Percentiles rank a stretch among this genome's conserved stretches.
phyloP scores from a whole-genome alignment of 2,797 vertebrate genomes.

The Telmatherina bonti region DNA sequence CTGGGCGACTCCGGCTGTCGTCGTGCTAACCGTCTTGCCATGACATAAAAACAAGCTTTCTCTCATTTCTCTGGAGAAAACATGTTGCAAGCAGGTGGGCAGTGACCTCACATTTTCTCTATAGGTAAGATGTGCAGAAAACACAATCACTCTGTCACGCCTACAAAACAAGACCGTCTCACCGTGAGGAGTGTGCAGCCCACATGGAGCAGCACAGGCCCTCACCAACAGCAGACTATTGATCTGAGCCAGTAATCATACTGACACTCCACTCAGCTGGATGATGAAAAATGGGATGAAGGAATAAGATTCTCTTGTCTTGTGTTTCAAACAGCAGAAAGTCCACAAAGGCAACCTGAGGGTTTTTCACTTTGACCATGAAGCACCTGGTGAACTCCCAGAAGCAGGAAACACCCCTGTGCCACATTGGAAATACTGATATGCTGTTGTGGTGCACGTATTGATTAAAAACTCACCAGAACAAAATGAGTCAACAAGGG shows the following conservation, averaged over 20 bases:
- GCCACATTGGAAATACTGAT: constrained; percentile 14
- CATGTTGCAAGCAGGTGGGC: not conserved
- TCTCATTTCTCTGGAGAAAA: constrained; percentile 14
- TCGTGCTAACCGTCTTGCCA: constrained; percentile 17
- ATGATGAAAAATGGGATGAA: constrained; percentile 67
- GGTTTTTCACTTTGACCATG: constrained; percentile 16
- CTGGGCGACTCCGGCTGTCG: constrained; percentile 9
- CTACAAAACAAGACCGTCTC: constrained; percentile 35
- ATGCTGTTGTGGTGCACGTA: constrained; percentile 31
- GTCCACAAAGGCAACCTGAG: constrained; percentile 14
- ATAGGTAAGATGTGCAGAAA: constrained; percentile 11
- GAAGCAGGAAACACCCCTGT: constrained; percentile 23
- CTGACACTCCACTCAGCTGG: constrained; percentile 61
- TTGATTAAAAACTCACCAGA: constrained; percentile 32
- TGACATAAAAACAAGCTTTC: constrained; percentile 9
- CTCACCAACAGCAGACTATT: constrained; percentile 53
- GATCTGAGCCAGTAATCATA: constrained; percentile 61
- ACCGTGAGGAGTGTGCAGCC: constrained; percentile 6
- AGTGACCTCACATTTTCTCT: constrained; percentile 26
- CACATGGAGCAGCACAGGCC: constrained; percentile 48
- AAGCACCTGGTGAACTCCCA: constrained; percentile 45
- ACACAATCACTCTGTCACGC: constrained; percentile 31
- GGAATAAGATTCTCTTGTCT: constrained; percentile 33
- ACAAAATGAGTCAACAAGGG: constrained; percentile 33
- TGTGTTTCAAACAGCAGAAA: constrained; percentile 45